Conservation (phyloP, 2,888 invertebrate genomes). For the Microctonus brassicae region DNA sequence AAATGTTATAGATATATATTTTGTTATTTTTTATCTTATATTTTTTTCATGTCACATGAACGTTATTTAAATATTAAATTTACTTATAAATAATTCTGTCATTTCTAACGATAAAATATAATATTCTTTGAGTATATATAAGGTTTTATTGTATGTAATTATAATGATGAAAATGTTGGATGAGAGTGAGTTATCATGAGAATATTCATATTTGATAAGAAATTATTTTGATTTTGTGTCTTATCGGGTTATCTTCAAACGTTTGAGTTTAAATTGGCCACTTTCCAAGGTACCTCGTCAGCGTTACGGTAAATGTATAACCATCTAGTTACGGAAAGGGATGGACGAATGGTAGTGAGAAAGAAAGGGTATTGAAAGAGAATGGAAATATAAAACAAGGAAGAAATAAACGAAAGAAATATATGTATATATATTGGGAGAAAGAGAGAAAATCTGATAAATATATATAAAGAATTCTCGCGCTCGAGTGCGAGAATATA, state of each 20-base stretch:
- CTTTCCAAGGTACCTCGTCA: slow-evolving; percentile 52
- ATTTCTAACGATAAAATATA: background rate
- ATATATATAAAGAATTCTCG: background rate
- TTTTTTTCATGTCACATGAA: too few species aligned
- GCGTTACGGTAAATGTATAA: slow-evolving; percentile 29
- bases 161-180: background rate
- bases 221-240: slow-evolving; percentile 44
- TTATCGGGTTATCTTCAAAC: slow-evolving; percentile 43
- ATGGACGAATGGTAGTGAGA: slow-evolving; percentile 14
- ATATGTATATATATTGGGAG: too few species aligned
- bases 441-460: too few species aligned
- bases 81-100: background rate
- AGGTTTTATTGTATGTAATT: background rate
- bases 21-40: background rate
- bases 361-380: background rate
- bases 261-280: slow-evolving; percentile 51
- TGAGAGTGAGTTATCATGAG: background rate
- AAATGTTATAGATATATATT: too few species aligned
- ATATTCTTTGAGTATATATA: too few species aligned
- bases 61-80: background rate
- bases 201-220: slow-evolving; percentile 14
- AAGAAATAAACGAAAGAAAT: too few species aligned
- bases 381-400: slow-evolving; percentile 26
- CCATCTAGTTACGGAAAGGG: background rate
- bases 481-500: slow-evolving; percentile 45